phyloP scores from a whole-genome alignment of 53 echinoderm and acorn worm genomes.

The Arbacia lixula region DNA sequence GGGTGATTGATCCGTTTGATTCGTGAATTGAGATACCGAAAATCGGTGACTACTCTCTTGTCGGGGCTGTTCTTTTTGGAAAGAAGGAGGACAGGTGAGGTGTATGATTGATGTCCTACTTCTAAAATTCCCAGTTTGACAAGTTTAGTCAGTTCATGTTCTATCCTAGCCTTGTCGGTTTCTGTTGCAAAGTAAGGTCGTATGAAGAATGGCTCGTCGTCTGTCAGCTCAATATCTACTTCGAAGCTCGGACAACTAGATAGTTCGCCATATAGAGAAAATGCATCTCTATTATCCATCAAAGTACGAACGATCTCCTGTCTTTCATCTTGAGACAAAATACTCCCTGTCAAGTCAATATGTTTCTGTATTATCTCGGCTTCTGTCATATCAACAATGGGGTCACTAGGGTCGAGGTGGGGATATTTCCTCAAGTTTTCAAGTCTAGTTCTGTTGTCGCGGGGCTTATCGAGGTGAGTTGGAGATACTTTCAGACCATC shows the following conservation, averaged over 20 bases:
- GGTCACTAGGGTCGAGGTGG: slow-evolving; percentile 27
- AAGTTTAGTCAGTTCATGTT: slow-evolving; percentile 6
- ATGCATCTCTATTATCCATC: slow-evolving; percentile 8
- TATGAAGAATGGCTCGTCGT: slow-evolving; percentile 24
- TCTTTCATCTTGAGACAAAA: background rate
- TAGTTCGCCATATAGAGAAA: slow-evolving; percentile 31
- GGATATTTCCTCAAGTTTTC: slow-evolving; percentile 6
- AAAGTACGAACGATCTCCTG: background rate
- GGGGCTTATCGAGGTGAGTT: background rate
- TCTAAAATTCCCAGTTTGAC: slow-evolving; percentile 16
- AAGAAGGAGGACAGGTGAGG: slow-evolving; percentile 18
- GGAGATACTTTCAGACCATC: background rate
- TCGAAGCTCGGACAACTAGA: background rate
- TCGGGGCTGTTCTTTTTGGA: slow-evolving; percentile 19
- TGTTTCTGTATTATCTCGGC: slow-evolving; percentile 11
- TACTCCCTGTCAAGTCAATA: slow-evolving; percentile 10
- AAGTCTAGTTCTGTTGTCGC: background rate
- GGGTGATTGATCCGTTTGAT: slow-evolving; percentile 28
- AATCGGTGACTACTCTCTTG: slow-evolving; percentile 28
- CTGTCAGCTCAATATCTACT: background rate
- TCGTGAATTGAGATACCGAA: background rate
- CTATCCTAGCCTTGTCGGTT: slow-evolving; percentile 14
- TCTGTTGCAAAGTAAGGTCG: slow-evolving; percentile 16
- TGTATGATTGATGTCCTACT: slow-evolving; percentile 29
- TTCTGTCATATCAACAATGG: slow-evolving; percentile 34